Evolutionary conservation across 2,797 vertebrate genomes (phyloP), one percentile per base, ranked within the genome.

Genomic region (Varecia variegata): DNA sequence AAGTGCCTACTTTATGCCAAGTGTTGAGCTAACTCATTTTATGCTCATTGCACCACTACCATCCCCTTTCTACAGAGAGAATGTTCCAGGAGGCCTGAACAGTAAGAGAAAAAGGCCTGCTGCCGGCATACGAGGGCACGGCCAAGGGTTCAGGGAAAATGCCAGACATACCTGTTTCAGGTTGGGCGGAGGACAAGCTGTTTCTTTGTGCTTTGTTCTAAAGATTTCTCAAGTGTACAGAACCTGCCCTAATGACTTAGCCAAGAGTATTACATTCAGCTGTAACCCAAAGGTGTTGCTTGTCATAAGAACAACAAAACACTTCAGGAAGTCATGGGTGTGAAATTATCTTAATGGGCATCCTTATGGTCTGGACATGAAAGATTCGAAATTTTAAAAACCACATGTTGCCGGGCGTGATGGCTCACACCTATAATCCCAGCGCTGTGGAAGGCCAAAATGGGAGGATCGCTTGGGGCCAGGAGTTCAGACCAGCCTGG

Each of bases 191-290:
- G 81, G 58, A 94, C 74, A 79, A 23, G 67, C 81, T 90, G 52
- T 84, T 89, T 58, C 76, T 93, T 88, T 83, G 87, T 96, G 88
- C 86, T 95, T 96, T 95, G 68, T 93, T 94, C 85, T 88, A 5
- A 90, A 67, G 70, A 35, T 38, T 88, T 94, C 91, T 97, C n/a
- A 85, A 47, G 86, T 71, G 15, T 43, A 73, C 27, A 45, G 67
- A 93, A 58, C 52, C 8, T 38, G 40, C 80, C 81, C 77, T 95
- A 84, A 32, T 12, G 62, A 89, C 8, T 35, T 77, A 88, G 77
- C 50, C 54, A 52, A 71, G 82, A 85, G 54, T 54, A 25, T 23
- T n/a, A 12, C 74, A 25, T 52, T 96, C 88, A 83, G 12, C 88
- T 88, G 25, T 68, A 67, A 70, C 65, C 20, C 43, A 45, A 14